Evolutionary conservation across 2,888 invertebrate genomes (phyloP).

Genomic region (Thereva unica): DNA sequence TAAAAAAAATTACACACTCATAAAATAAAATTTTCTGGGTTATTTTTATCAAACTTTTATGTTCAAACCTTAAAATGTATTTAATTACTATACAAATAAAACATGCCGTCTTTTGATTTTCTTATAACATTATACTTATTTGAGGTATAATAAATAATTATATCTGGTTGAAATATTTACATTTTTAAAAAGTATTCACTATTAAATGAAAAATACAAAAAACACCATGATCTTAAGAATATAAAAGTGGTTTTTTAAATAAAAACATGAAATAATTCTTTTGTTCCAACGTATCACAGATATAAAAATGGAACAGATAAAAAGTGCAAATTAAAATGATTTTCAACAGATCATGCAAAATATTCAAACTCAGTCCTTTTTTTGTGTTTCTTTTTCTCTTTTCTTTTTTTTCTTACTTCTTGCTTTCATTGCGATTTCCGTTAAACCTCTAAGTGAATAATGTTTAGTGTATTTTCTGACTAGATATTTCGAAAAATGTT

Average conservation of each 20-base stretch:
- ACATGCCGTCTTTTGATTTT: no score
- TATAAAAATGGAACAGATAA: constrained; percentile 32
- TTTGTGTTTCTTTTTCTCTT: constrained; percentile 22
- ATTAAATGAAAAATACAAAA: constrained; percentile 19
- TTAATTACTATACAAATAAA: no score
- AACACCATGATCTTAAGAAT: neutral
- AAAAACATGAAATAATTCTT: constrained; percentile 19
- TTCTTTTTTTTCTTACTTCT: constrained; percentile 14
- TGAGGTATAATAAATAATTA: no score
- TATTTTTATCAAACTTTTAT: no score
- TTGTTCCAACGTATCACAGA: constrained; percentile 33
- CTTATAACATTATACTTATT: no score
- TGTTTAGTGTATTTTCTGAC: constrained; percentile 7
- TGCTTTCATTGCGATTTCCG: neutral
- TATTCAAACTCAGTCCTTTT: no score
- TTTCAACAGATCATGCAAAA: no score
- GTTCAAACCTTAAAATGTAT: no score
- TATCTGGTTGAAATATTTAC: no score
- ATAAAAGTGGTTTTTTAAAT: constrained; percentile 25
- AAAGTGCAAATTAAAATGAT: constrained; percentile 16
- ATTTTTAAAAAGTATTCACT: constrained; percentile 14
- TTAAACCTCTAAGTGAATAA: constrained; percentile 5
- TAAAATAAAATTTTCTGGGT: no score
- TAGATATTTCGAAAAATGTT: constrained; percentile 18
- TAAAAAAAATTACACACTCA: no score